Percentiles rank a stretch among this genome's conserved stretches.
Conservation (phyloP, 2,113 vertebrate species). For the Stomatorhinus ivindoensis region DNA sequence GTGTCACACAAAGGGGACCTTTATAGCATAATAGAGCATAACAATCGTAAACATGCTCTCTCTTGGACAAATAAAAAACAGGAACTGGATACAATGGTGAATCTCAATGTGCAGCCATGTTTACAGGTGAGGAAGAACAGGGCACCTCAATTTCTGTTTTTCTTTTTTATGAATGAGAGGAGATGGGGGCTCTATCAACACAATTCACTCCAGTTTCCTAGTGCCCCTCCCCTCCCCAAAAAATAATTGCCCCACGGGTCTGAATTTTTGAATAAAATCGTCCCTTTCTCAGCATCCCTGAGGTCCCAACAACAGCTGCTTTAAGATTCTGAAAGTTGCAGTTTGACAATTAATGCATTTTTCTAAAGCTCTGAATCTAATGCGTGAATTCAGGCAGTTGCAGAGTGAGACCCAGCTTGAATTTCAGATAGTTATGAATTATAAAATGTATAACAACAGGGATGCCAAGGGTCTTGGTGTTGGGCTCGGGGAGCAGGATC, state of each 20-base stretch:
- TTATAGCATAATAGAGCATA: background rate
- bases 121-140: background rate
- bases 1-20: too few species aligned
- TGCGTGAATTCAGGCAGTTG: background rate
- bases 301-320: background rate
- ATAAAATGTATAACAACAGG: background rate
- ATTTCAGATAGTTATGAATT: background rate
- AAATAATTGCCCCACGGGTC: background rate
- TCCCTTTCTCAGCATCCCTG: background rate
- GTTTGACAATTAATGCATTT: background rate
- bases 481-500: background rate
- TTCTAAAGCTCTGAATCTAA: background rate
- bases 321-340: background rate
- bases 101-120: background rate
- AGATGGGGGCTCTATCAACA: background rate
- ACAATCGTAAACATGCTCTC: background rate
- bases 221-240: background rate
- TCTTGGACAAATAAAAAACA: background rate
- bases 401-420: background rate
- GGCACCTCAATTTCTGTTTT: background rate
- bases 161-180: background rate
- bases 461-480: background rate
- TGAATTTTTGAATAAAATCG: background rate
- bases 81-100: background rate
- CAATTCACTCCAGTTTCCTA: background rate